Conservation (phyloP, 2,797 vertebrate species). For the Poeciliopsis paucimaculata region DNA sequence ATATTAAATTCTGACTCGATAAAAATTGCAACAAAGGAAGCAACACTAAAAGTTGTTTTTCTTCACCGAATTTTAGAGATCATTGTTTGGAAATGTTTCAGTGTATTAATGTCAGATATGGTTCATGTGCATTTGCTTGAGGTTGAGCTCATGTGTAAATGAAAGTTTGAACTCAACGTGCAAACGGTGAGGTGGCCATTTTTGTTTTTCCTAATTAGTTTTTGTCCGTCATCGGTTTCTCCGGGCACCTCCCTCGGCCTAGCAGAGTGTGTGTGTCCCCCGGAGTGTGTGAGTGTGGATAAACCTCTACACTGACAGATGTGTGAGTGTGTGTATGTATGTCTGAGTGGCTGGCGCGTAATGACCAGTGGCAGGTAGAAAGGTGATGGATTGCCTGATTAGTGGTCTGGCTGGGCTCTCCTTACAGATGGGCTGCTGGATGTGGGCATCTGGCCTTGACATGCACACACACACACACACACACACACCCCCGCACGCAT, state of each 20-base stretch:
- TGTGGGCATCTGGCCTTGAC: constrained; percentile 86
- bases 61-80: not conserved
- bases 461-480: constrained; percentile 32
- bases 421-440: constrained; percentile 92
- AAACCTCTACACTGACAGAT: constrained; percentile 27
- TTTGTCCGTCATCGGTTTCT: constrained; percentile 54
- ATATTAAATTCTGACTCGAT: not conserved
- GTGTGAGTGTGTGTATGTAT: constrained; percentile 16
- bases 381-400: constrained; percentile 81
- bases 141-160: constrained; percentile 7
- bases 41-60: not conserved
- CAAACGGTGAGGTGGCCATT: constrained; percentile 20
- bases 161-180: constrained; percentile 33
- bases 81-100: not conserved
- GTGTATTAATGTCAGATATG: not conserved
- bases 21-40: not conserved
- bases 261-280: not conserved
- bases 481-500: constrained; percentile 16
- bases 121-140: constrained; percentile 22
- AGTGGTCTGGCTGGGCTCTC: constrained; percentile 86
- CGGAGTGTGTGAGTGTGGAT: constrained; percentile 14
- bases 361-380: constrained; percentile 76
- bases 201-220: constrained; percentile 51
- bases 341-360: constrained; percentile 65
- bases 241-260: not conserved